Percentiles rank a stretch among this genome's conserved stretches.
Evolutionary conservation across 2,888 invertebrate species (phyloP).

Genomic region (Drosophila cognata): DNA sequence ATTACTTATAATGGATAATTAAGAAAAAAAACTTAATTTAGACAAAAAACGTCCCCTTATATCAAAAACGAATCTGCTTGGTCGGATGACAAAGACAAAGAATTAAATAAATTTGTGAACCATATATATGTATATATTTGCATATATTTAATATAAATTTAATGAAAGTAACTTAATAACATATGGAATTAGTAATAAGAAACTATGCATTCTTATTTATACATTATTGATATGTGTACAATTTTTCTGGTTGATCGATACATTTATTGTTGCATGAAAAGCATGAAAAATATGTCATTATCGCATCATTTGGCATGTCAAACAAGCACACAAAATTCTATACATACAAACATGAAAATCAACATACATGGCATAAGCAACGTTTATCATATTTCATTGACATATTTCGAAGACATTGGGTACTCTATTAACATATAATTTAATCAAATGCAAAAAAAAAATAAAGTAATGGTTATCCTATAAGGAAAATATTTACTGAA

Average conservation of each 20-base stretch:
- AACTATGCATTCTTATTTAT: constrained; percentile 4
- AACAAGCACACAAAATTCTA: constrained; percentile 2
- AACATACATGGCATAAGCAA: constrained; percentile 4
- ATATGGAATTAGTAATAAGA: not conserved
- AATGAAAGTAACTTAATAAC: not conserved
- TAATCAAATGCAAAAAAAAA: not conserved
- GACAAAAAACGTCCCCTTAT: not conserved
- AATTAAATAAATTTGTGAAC: not conserved
- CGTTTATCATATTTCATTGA: constrained; percentile 15
- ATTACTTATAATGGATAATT: not conserved
- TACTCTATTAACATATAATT: constrained; percentile 4
- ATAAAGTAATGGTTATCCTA: constrained; percentile 2
- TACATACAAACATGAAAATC: constrained; percentile 8
- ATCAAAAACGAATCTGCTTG: not conserved
- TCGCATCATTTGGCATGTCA: constrained; percentile 23
- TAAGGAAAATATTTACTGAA: not conserved
- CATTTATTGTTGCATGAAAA: constrained; percentile 31
- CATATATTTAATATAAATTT: not conserved
- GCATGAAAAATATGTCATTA: constrained; percentile 8
- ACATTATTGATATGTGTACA: constrained; percentile 15
- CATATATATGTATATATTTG: not conserved
- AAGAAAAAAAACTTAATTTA: not conserved
- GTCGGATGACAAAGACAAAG: not conserved
- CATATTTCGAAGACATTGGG: not conserved
- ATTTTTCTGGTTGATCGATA: constrained; percentile 9